Evolutionary conservation across 2,113 vertebrate genomes (phyloP), one percentile per base, ranked within the genome.

Genomic region (Erythrocercus mccallii): DNA sequence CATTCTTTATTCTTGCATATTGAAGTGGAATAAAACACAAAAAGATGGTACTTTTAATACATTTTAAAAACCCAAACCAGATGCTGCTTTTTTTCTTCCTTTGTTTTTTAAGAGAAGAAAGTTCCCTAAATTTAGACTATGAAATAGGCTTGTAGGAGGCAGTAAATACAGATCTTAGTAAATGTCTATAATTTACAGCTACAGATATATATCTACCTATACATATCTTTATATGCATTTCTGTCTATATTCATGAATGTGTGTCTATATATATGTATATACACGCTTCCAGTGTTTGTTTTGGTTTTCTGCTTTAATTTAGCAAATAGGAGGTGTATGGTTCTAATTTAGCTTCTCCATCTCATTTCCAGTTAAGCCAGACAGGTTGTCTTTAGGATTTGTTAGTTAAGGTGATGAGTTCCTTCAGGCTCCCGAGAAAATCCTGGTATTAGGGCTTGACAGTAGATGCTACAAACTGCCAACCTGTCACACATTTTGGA

Each of bases 351-450:
- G 45, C 48, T 83, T 88, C 40, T 66, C 57, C n/a, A 30, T 90
- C 66, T 72, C 50, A 35, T 91, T 88, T 94, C 72, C 86, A 66
- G 44, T 86, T 86, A 66, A 84, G 90, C 38, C 74, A 95, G 94
- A 79, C 74, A 92, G 69, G 61, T 95, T 96, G 92, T 88, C 92
- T 93, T 92, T 84, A 66, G 76, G 90, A 88, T 95, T 78, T 92
- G 85, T 94, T 96, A 81, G 47, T 40, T 45, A 73, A 97, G 70
- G 82, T 57, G 53, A 90, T 74, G 54, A 81, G n/a, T 92, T 94
- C 90, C 87, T 88, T 44, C 53, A 87, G 76, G 73, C 53, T 91
- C 69, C 69, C 78, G 30, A 88, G 78, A 76, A 94, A 91, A 77
- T 54, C 90, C 87, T 76, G 20, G 58, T 95, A 70, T 89, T 91